Conservation (phyloP, 1,140 invertebrate species). For the Heliconius hermathena region DNA sequence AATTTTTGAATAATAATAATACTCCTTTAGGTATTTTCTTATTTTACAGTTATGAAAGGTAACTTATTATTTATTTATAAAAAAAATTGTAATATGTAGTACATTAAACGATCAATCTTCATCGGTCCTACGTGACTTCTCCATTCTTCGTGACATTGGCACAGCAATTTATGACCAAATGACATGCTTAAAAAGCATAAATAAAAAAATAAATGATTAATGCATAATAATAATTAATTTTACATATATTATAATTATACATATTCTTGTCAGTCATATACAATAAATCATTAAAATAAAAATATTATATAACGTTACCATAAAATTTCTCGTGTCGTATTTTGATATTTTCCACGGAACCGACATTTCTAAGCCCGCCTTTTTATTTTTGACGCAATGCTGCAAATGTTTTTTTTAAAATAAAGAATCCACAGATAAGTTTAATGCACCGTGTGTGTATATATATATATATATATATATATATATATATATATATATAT, state of each 20-base stretch:
- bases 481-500: too few species aligned
- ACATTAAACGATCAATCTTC: not conserved
- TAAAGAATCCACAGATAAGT: constrained; percentile 26
- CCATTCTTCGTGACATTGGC: not conserved
- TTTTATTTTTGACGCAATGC: constrained; percentile 29
- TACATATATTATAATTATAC: not conserved
- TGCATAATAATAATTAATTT: not conserved
- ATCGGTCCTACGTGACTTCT: not conserved
- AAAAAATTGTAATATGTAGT: not conserved
- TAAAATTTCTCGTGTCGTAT: not conserved
- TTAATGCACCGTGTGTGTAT: constrained; percentile 23
- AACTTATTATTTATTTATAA: not conserved
- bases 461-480: not conserved
- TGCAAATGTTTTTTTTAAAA: constrained; percentile 21
- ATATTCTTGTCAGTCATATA: not conserved
- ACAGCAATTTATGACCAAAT: not conserved
- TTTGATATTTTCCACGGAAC: not conserved
- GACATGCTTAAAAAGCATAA: not conserved
- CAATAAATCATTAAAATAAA: not conserved
- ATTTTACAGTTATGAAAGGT: too few species aligned
- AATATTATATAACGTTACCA: not conserved
- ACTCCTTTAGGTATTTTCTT: too few species aligned
- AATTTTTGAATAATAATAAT: not conserved
- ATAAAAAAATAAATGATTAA: not conserved
- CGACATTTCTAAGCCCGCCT: not conserved